Conservation (phyloP, 2,113 vertebrate genomes). For the Eolophus roseicapilla region DNA sequence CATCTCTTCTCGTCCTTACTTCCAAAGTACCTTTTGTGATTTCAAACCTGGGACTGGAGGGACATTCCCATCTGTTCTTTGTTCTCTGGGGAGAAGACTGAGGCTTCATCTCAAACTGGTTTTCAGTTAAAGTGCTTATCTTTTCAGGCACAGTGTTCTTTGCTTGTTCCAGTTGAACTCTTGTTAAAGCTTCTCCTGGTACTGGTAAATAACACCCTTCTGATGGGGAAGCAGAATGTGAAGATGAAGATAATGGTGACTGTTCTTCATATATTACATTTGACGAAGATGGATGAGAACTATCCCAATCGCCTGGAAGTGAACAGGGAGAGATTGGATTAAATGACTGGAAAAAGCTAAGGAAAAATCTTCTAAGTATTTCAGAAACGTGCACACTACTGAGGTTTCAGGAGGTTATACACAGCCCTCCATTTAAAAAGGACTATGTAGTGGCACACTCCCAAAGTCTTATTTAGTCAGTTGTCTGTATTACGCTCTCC, state of each 20-base stretch:
- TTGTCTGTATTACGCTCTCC: background rate
- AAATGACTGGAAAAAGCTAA: background rate
- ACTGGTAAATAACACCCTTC: conserved; percentile 73
- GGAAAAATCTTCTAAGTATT: background rate
- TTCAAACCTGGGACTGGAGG: conserved; percentile 45
- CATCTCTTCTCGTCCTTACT: conserved; percentile 60
- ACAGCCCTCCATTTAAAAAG: background rate
- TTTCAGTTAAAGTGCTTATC: conserved; percentile 72
- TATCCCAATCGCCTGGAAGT: conserved; percentile 83
- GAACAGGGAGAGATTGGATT: background rate
- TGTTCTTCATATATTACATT: conserved; percentile 84
- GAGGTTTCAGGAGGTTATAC: background rate
- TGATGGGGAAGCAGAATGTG: conserved; percentile 74
- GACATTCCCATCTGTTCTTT: conserved; percentile 62
- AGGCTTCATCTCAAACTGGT: conserved; percentile 42
- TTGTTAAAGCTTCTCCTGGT: conserved; percentile 71
- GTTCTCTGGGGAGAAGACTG: conserved; percentile 52
- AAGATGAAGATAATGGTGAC: conserved; percentile 78
- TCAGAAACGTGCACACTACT: background rate
- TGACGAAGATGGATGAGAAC: conserved; percentile 79
- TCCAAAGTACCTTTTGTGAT: conserved; percentile 7
- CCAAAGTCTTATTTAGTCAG: background rate
- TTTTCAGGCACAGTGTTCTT: conserved; percentile 67
- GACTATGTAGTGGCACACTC: rapidly evolving
- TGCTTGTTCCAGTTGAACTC: conserved; percentile 65